Conservation (phyloP, 2,888 invertebrate species). For the Cryptops parisi region DNA sequence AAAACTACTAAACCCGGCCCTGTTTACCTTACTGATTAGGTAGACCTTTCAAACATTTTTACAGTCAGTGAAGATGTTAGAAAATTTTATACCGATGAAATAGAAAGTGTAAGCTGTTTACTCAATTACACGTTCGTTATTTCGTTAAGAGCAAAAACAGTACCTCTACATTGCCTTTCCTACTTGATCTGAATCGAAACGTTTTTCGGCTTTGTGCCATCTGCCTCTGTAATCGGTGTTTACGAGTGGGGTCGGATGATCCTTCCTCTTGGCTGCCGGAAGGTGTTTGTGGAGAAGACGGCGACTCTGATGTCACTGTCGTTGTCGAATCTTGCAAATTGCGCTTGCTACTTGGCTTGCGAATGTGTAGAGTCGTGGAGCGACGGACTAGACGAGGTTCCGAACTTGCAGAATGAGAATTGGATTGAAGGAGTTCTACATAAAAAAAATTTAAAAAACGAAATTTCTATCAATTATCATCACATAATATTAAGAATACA, state of each 20-base stretch:
- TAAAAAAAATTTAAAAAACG: too few relatives aligned
- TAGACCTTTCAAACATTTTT: too few relatives aligned
- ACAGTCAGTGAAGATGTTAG: too few relatives aligned
- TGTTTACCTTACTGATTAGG: too few relatives aligned
- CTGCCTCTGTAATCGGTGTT: conserved; percentile 56
- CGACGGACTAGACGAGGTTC: conserved; percentile 18
- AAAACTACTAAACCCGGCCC: too few relatives aligned
- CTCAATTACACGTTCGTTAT: too few relatives aligned
- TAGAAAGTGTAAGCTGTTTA: too few relatives aligned
- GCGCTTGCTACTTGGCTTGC: conserved; percentile 12
- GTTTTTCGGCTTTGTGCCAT: conserved; percentile 91
- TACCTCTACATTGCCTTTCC: conserved; percentile 37
- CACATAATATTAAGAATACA: not conserved
- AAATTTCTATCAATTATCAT: too few relatives aligned
- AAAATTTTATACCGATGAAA: too few relatives aligned
- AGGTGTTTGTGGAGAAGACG: conserved; percentile 10
- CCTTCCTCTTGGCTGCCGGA: conserved; percentile 11
- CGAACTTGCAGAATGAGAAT: conserved; percentile 17
- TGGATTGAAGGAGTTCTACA: too few relatives aligned
- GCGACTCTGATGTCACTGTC: conserved; percentile 5
- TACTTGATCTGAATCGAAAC: conserved; percentile 68
- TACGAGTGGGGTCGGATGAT: conserved; percentile 19
- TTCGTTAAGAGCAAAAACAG: too few relatives aligned
- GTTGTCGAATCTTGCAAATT: conserved; percentile 2
- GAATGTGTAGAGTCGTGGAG: conserved; percentile 17